A percentile compares a stretch with the other conserved stretches of the same genome.
phyloP scores from a whole-genome alignment of 1,140 invertebrate species.

The Galendromus occidentalis region DNA sequence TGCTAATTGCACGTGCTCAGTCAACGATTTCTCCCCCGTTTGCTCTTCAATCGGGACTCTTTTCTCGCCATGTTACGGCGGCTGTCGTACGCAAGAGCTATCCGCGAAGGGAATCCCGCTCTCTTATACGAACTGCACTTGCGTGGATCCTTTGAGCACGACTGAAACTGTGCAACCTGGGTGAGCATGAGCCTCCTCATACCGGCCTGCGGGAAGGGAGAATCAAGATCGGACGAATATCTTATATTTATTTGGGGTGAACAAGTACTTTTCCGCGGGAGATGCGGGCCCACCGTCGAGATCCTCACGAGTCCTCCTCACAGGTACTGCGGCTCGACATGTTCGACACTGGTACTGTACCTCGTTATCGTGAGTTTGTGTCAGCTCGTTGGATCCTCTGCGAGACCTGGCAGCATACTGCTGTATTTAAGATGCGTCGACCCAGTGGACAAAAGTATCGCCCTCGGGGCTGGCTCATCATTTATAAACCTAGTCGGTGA shows the following conservation, averaged over 20 bases:
- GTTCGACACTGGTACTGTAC: background rate
- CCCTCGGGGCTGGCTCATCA: constrained; percentile 18
- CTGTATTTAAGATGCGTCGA: constrained; percentile 18
- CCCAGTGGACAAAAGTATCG: constrained; percentile 20
- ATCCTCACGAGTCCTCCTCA: background rate
- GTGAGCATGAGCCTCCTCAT: too few relatives aligned
- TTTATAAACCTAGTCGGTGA: constrained; percentile 19
- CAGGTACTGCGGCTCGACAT: background rate
- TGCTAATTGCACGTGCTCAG: background rate
- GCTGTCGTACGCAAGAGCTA: background rate
- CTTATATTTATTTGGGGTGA: too few relatives aligned
- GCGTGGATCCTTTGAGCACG: background rate
- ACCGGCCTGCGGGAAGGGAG: too few relatives aligned
- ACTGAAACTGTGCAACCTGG: too few relatives aligned
- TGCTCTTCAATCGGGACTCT: background rate
- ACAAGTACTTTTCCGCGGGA: too few relatives aligned
- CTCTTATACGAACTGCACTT: background rate
- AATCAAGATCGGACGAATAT: too few relatives aligned
- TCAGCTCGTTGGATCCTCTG: background rate
- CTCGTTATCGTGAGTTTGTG: background rate
- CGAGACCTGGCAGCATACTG: background rate
- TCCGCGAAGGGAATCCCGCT: background rate
- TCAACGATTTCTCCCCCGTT: background rate
- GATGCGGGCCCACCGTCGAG: too few relatives aligned
- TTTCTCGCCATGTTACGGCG: background rate